phyloP scores from a whole-genome alignment of 2,797 vertebrate species.

The Perodicticus potto region DNA sequence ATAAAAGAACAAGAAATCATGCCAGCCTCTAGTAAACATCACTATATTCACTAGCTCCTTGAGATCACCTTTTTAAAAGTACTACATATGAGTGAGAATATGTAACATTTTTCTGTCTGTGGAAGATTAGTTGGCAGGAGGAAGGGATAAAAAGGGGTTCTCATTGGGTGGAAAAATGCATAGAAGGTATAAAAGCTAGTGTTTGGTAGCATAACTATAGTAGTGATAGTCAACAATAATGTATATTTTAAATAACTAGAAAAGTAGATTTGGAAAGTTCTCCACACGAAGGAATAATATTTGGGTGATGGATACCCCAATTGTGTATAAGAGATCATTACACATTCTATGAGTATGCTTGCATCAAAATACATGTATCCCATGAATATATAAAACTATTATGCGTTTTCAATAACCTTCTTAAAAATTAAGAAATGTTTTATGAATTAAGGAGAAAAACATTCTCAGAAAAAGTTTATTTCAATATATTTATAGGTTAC shows the following conservation, averaged over 20 bases:
- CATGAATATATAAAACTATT: neutral
- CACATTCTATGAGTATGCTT: neutral
- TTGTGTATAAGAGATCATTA: neutral
- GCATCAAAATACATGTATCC: neutral
- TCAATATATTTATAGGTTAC: neutral
- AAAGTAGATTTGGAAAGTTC: neutral
- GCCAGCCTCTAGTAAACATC: neutral
- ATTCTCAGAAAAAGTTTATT: neutral
- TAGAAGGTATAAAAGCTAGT: neutral
- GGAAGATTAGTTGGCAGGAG: neutral
- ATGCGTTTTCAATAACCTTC: neutral
- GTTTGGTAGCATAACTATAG: neutral
- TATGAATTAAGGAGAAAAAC: neutral
- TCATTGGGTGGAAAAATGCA: neutral
- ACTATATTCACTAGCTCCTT: neutral
- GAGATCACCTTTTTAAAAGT: neutral
- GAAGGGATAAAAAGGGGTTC: neutral
- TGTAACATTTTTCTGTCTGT: neutral
- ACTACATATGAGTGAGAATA: neutral
- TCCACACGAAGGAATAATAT: neutral
- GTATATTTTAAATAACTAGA: neutral
- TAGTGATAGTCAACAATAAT: neutral
- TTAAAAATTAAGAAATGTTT: neutral
- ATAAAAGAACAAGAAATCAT: neutral
- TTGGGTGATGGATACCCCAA: neutral